A percentile compares a stretch with the other conserved stretches of the same genome.
Evolutionary conservation across 2,797 vertebrate species (phyloP).

Genomic region (Naso thynnoides): DNA sequence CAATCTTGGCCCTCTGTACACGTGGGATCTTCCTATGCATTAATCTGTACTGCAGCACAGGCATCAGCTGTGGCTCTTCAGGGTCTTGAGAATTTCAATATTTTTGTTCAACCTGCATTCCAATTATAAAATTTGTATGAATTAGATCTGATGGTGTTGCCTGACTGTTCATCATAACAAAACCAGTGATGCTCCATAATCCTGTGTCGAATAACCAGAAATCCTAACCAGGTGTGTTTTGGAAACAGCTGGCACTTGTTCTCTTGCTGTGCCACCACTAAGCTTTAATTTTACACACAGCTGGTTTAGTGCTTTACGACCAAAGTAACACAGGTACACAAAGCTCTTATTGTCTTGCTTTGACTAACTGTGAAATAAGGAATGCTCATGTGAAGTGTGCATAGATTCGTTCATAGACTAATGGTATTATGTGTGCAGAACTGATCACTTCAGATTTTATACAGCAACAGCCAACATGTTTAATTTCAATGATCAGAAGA

Average conservation of each 20-base stretch:
- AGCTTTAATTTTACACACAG: neutral
- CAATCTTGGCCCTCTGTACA: neutral
- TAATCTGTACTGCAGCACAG: neutral
- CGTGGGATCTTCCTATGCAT: neutral
- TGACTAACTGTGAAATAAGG: neutral
- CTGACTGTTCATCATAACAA: neutral
- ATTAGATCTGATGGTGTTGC: neutral
- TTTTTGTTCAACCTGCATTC: neutral
- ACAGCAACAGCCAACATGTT: neutral
- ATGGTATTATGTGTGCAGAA: neutral
- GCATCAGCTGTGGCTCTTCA: neutral
- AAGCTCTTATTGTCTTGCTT: neutral
- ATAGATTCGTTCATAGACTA: neutral
- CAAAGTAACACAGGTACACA: neutral
- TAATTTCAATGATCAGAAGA: neutral
- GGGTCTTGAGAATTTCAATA: neutral
- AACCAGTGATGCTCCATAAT: neutral
- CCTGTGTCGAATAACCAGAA: neutral
- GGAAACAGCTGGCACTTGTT: neutral
- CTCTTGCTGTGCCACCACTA: neutral
- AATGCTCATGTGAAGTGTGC: neutral
- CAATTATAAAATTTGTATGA: neutral
- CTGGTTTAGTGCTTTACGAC: neutral
- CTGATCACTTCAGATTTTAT: neutral
- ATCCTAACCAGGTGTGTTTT: neutral